Conservation (phyloP, 1,140 invertebrate species). For the Wiebesia pumilae region DNA sequence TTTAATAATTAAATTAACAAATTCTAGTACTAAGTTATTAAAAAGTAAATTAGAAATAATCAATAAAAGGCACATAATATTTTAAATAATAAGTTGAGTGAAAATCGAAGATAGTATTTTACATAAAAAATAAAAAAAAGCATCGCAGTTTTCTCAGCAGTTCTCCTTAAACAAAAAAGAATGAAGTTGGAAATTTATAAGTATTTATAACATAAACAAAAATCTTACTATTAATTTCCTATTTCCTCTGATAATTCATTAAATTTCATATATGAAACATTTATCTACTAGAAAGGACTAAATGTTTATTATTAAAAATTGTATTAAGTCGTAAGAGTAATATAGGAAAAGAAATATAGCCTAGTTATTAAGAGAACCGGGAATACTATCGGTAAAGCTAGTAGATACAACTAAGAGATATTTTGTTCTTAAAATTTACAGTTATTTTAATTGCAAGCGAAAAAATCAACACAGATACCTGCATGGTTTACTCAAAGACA, state of each 20-base stretch:
- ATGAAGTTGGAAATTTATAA: background rate
- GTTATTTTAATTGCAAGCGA: background rate
- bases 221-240: background rate
- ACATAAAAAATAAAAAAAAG: background rate
- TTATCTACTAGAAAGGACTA: too few species aligned
- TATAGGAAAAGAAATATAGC: background rate
- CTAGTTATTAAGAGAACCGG: background rate
- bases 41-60: too few species aligned
- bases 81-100: too few species aligned
- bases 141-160: background rate
- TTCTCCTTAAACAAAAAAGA: background rate
- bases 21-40: too few species aligned
- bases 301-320: background rate
- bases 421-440: background rate
- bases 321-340: background rate
- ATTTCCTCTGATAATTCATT: background rate
- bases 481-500: background rate
- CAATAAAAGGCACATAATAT: too few species aligned
- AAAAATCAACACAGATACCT: background rate
- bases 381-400: background rate
- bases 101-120: too few species aligned
- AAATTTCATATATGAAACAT: background rate
- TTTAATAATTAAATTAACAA: too few species aligned
- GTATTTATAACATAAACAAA: background rate
- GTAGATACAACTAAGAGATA: background rate